Base-by-base conservation (phyloP, 2,113 vertebrate species). In the Oncorhynchus masou region DNA sequence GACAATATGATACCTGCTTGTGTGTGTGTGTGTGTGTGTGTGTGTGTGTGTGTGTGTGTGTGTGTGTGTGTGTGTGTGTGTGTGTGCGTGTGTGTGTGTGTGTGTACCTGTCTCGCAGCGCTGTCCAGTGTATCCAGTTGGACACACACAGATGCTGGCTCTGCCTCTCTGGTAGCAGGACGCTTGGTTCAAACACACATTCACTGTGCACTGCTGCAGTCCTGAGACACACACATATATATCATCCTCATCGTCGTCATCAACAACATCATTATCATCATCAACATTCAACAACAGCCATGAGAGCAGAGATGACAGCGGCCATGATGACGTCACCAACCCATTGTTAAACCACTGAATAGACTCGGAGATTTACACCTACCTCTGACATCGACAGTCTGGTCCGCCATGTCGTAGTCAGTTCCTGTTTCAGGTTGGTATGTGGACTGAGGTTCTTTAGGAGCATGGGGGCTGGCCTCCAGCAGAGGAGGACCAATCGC, bases 51-150 rank as follows among this genome's bases (percentile, higher is more conserved):
- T 39, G 6, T 39, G 34, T 39, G 34, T 39, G 34, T 39, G 6
- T 39, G 6, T 39, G 6, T 39, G 34, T 34, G 34, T 34, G 34
- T 34, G 6, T 59, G 25, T 12, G 9, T 24, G 9, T 48, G 25
- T 24, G 68, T 48, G 68, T 24, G 34, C 51, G 68, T 19, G 27
- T 1, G 19, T 12, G 7, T 48, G 51, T 0, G 4, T 29, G 34
- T 54, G 5, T 12, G 22, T 84, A 99, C 97, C 97, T 84, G 94
- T 92, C 87, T 98, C 95, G 89, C 97, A 99, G 70, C 79, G 91
- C 71, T 91, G 94, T 0, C 97, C 97, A 0, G 29, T 94, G 90
- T 91, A 98, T 73, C 97, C 97, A 24, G 95, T 93, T 77, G 95
- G 85, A 76, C 97, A 99, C 7, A 92, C 85, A 19, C 97, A 99